Evolutionary conservation across 2,113 vertebrate species (phyloP), one percentile per base, ranked within the genome.

Genomic region (Laterallus jamaicensis): DNA sequence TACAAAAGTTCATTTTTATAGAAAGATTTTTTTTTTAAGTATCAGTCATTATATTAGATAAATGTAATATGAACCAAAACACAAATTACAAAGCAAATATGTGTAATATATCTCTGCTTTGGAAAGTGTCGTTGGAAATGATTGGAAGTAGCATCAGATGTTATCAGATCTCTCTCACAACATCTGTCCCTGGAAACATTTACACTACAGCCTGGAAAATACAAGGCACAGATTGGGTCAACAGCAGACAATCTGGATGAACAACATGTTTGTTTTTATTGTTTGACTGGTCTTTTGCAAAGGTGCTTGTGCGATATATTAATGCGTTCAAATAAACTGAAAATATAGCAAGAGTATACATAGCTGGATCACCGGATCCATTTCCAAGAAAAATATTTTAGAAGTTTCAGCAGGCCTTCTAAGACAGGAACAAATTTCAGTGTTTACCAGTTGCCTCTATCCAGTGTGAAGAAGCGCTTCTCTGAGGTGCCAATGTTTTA

Each of bases 151-250:
- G 55, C 62, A 93, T 81, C 83, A 89, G 78, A 95, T 66, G 16
- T 87, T 95, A 92, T 94, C 21, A 0, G 87, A 87, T 63, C 59
- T 80, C 50, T 71, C 71, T 79, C 80, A 60, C 55, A 93, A 93
- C 88, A 95, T 96, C 93, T 95, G 80, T 82, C 90, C 58, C 69
- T 91, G 80, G 92, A 96, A 95, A 96, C 49, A 95, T 96, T 96
- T 92, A 93, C 94, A 76, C 80, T 92, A 17, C 73, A 79, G 69
- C 67, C 83, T 86, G 93, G 55, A 95, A 96, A 93, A 69, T 58
- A 58, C 49, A 86, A 73, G 91, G 69, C 80, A 93, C 95, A 96
- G 92, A 91, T 86, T 96, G 92, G 92, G 90, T 94, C 96, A 97
- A 88, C 83, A 96, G 86, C 86, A 95, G 86, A 89, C 76, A 94